Base-by-base conservation (phyloP, 2,113 vertebrate genomes). In the Caranx ignobilis region DNA sequence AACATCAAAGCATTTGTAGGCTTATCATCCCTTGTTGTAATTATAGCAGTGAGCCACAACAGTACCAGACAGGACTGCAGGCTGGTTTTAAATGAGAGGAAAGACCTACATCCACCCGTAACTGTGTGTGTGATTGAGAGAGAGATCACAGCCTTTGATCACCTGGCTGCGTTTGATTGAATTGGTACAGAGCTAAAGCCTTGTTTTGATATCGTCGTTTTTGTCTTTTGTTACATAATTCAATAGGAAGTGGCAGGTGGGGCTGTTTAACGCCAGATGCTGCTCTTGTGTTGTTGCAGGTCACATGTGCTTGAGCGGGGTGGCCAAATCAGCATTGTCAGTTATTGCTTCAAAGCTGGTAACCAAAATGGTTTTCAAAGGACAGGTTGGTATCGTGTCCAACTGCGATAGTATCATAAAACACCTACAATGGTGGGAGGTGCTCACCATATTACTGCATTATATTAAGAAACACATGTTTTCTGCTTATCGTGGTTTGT, bases 221-320 rank as follows among this genome's bases (percentile, higher is more conserved):
- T 79, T 55, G 54, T 70, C 73, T 71, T 79, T 78, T 76, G 62
- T 86, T 79, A 50, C 75, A 77, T 69, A 69, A 79, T 84, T 85
- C 66, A 90, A 85, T 61, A 79, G 76, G 76, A 86, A 84, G 84
- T 47, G 69, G 79, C 91, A 90, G 89, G 76, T 86, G 86, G 68
- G 77, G 31, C 63, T 78, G 71, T 77, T 83, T 34, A 57, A 61
- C 67, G 84, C 76, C 88, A 86, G 86, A 88, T 89, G 86, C 61
- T 75, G 64, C 84, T 75, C 87, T 89, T 86, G 72, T 90, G 54
- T 56, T 16, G 15, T 31, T 41, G 66, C 75, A 72, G 71, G 72
- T 71, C 66, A 63, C 60, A 70, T 67, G 55, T 72, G 19, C 2
- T 57, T 71, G 15, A 78, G 2, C 70, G 59, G 4, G 37, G 19